Percentiles rank a stretch among this genome's conserved stretches.
Evolutionary conservation across 1,140 invertebrate genomes (phyloP).

Genomic region (Zelostemma sp.): DNA sequence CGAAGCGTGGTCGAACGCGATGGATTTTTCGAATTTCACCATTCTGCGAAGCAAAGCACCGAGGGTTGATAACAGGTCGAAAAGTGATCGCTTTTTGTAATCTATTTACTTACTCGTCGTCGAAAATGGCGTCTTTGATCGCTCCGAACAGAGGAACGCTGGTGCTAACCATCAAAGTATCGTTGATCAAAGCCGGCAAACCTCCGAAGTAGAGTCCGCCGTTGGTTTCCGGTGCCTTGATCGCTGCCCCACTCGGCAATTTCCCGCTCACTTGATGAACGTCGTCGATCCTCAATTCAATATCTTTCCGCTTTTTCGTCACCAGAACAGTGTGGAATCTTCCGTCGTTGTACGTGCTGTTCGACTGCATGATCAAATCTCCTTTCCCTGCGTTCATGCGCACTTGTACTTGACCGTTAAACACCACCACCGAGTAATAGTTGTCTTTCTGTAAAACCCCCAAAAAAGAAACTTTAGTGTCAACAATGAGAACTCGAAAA

Average conservation of each 20-base stretch:
- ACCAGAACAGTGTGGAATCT: constrained; percentile 74
- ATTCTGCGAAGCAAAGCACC: constrained; percentile 62
- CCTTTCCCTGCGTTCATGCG: constrained; percentile 79
- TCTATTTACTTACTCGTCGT: constrained; percentile 76
- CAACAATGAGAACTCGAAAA: not conserved
- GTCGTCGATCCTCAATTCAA: constrained; percentile 78
- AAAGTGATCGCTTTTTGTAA: constrained; percentile 8
- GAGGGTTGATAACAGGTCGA: constrained; percentile 4
- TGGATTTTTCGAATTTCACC: constrained; percentile 76
- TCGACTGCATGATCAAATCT: constrained; percentile 73
- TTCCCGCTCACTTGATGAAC: constrained; percentile 68
- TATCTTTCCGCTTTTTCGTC: constrained; percentile 69
- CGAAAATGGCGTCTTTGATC: constrained; percentile 85
- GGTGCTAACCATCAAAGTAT: constrained; percentile 71
- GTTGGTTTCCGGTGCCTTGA: constrained; percentile 67
- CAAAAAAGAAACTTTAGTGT: not conserved
- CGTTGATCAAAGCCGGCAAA: constrained; percentile 70
- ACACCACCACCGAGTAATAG: constrained; percentile 78
- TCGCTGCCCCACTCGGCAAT: constrained; percentile 67
- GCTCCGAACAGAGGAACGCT: constrained; percentile 76
- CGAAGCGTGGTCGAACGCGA: constrained; percentile 77
- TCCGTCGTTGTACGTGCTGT: constrained; percentile 76
- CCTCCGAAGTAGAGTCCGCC: constrained; percentile 77
- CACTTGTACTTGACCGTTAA: constrained; percentile 76
- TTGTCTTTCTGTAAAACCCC: constrained; percentile 63